Evolutionary conservation across 2,888 invertebrate genomes (phyloP).

Genomic region (Sinhomidia bicolor): DNA sequence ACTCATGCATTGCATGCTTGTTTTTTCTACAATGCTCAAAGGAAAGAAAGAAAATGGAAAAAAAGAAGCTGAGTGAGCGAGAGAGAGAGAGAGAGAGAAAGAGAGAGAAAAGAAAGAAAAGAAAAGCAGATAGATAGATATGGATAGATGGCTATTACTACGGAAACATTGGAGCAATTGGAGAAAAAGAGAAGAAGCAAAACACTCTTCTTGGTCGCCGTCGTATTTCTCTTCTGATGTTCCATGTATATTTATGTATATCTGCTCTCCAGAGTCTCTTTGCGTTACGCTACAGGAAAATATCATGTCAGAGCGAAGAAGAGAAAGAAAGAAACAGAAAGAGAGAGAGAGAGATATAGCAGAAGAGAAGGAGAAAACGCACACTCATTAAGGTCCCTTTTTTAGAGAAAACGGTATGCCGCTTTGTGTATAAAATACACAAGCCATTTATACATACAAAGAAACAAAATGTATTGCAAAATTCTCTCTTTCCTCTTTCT

Average conservation of each 20-base stretch:
- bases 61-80: constrained; percentile 15
- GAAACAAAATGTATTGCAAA: constrained; percentile 52
- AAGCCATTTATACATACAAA: constrained; percentile 29
- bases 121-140: constrained; percentile 62
- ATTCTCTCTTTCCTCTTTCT: constrained; percentile 34
- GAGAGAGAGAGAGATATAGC: not conserved
- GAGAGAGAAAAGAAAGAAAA: constrained; percentile 30
- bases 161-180: constrained; percentile 64
- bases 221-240: constrained; percentile 55
- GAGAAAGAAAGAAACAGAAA: not conserved
- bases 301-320: constrained; percentile 7
- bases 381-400: constrained; percentile 72
- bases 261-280: constrained; percentile 69
- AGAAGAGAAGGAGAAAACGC: constrained; percentile 58
- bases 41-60: constrained; percentile 21
- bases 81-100: constrained; percentile 43
- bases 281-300: constrained; percentile 57
- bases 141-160: constrained; percentile 58
- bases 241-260: constrained; percentile 57
- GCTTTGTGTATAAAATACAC: constrained; percentile 11
- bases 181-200: constrained; percentile 55
- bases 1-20: constrained; percentile 32
- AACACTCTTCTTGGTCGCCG: constrained; percentile 30
- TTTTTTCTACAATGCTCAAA: constrained; percentile 59
- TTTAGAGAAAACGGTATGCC: constrained; percentile 8